These are phyloP conservation scores for Nasonia vitripennis DNA, from an alignment of 1,140 invertebrate species.

Conservation along the genomic window DNA sequence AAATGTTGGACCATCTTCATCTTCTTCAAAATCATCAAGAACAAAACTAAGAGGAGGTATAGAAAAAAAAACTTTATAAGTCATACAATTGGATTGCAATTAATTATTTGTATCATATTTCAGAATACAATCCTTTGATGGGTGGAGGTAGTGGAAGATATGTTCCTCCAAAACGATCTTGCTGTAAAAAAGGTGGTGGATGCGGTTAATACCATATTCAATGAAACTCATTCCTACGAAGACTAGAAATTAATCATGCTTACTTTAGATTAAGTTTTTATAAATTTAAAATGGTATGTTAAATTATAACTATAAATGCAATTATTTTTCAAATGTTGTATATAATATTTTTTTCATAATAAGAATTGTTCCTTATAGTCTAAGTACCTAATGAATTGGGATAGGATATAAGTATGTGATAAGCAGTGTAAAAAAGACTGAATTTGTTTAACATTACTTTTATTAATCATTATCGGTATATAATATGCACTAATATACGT, in stretches of 20 bases:
- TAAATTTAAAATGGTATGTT: too few relatives aligned
- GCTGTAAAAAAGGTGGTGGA: slow-evolving; percentile 71
- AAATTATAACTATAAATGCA: too few relatives aligned
- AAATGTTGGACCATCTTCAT: slow-evolving; percentile 49
- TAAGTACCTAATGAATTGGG: background rate
- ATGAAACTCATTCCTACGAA: background rate
- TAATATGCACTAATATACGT: slow-evolving; percentile 71
- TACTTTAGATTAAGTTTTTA: too few relatives aligned
- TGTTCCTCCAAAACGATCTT: slow-evolving; percentile 70
- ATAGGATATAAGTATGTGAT: background rate
- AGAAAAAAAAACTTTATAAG: background rate
- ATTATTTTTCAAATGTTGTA: too few relatives aligned
- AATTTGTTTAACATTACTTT: slow-evolving; percentile 70
- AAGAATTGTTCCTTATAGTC: too few relatives aligned
- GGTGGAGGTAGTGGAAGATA: slow-evolving; percentile 69
- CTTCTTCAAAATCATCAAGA: slow-evolving; percentile 54
- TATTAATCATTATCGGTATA: slow-evolving; percentile 73
- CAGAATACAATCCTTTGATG: slow-evolving; percentile 75
- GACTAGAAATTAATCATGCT: background rate
- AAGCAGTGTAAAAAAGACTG: background rate
- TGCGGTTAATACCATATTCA: slow-evolving; percentile 66
- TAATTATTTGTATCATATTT: background rate
- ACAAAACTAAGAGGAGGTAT: slow-evolving; percentile 61
- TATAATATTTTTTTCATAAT: too few relatives aligned
- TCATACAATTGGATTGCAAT: background rate